Base-by-base conservation (phyloP, 53 echinoderm and acorn worm species). In the Henricia sp. region DNA sequence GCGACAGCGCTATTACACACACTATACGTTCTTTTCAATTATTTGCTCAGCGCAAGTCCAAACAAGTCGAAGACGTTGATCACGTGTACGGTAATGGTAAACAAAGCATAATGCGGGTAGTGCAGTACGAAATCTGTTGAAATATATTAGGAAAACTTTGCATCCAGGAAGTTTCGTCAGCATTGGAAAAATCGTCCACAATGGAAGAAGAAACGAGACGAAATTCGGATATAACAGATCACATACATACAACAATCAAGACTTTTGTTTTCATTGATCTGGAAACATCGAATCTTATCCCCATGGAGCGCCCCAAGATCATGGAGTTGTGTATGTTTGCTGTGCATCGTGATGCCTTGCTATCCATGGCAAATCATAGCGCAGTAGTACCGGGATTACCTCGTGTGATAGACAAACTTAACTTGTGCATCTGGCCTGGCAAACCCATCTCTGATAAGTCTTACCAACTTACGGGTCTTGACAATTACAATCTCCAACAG, bases 251-350 rank as follows among this genome's bases (percentile, higher is more conserved):
- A 34, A 17, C 2, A 12, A 90, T 94, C 3, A 89, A 94, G 27
- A 92, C 92, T 19, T 97, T 94, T 84, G 97, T 97, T 0, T 94
- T 97, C 20, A 44, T 97, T 13, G 94, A 97, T 72, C 57, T 97
- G 16, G 97, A 97, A 76, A 90, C 97, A 0, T 80, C 88, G 30
- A 66, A 67, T 62, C 84, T 96, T 13, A 0, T 43, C 1, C 8
- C 72, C 1, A 12, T 58, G 6, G 92, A 97, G 48, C 88, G 57
- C 54, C 97, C 97, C 19, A 94, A 88, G 28, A 97, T 97, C 20
- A 94, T 91, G 17, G 97, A 97, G 84, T 78, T 97, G 11, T 91
- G 85, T 44, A 33, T 97, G 86, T 54, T 91, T 19, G 97, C 97
- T 0, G 70, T 97, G 21, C 94, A 97, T 57, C 92, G 97, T 17